Evolutionary conservation across 2,888 invertebrate species (phyloP), one percentile per base, ranked within the genome.

Genomic region (Rhodophaea formosa): DNA sequence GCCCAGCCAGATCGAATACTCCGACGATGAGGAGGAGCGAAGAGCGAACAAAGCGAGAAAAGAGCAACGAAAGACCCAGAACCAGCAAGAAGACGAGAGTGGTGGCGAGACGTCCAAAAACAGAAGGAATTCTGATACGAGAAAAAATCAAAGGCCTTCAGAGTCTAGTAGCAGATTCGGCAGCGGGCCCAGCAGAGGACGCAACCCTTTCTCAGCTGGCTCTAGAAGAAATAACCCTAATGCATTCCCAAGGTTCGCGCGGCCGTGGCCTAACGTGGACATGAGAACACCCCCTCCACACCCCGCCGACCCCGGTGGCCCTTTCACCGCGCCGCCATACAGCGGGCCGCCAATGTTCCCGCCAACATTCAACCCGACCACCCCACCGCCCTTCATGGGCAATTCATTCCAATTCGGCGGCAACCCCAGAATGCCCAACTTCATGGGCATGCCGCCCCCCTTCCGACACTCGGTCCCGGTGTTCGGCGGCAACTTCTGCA

Each of bases 21-120:
- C 98, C 0, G 98, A 98, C 78, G 98, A 98, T 77, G 98, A 98
- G 72, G 93, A 95, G 60, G 98, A 98, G 74, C 91, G 93, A 14
- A 77, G 80, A 59, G 92, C 92, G 0, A 88, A 86, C 57, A 77
- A 75, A 57, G 79, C 86, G 3, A 68, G 85, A 54, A 81, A 79
- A 59, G 82, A 88, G 56, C 79, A 79, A 62, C 77, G 82, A 35
- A 77, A 71, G 53, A 72, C 70, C 39, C 51, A 51, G 51, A 77
- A 62, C 57, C 69, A 70, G 42, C 76, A 78, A n/a, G 74, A 76
- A 7, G 66, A 70, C 0, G 75, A 77, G n/a, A 72, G 69, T 17
- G 76, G 72, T 56, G 84, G 82, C 0, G 88, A 85, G 57, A 78
- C 84, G 12, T 84, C 86, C 5, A 80, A 75, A 57, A 78, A 68